A percentile compares a stretch with the other conserved stretches of the same genome.
Evolutionary conservation across 2,888 invertebrate genomes (phyloP).

Genomic region (Hemithea aestivaria): DNA sequence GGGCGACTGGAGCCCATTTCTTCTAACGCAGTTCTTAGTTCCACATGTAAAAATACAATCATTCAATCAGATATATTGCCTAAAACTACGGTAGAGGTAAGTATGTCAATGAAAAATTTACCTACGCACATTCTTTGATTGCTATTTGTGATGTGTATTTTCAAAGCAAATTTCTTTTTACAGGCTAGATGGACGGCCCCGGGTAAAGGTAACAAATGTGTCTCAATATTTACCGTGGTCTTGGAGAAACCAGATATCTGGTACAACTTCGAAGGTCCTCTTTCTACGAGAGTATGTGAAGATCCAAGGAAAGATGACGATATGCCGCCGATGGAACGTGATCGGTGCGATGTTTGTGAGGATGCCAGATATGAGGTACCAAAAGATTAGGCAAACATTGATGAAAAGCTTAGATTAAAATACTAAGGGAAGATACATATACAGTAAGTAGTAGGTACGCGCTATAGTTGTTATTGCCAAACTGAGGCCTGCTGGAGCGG

Average conservation of each 20-base stretch:
- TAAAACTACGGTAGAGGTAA: conserved; percentile 58
- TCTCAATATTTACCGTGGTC: conserved; percentile 60
- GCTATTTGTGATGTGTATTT: no score
- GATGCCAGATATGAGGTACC: conserved; percentile 65
- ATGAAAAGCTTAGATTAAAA: no score
- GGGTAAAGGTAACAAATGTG: conserved; percentile 58
- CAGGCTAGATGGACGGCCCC: conserved; percentile 62
- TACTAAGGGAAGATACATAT: no score
- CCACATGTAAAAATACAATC: conserved; percentile 56
- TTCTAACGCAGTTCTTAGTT: conserved; percentile 33
- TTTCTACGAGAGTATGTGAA: conserved; percentile 60
- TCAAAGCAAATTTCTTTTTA: no score
- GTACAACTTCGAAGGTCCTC: conserved; percentile 59
- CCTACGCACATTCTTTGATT: no score
- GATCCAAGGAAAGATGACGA: conserved; percentile 62
- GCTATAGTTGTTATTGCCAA: no score
- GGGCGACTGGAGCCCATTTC: conserved; percentile 45
- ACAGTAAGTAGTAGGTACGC: no score
- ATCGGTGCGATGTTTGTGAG: conserved; percentile 56
- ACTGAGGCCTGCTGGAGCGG: no score
- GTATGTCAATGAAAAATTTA: conserved; percentile 1
- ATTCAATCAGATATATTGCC: conserved; percentile 58
- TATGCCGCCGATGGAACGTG: conserved; percentile 58
- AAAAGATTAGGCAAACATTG: no score
- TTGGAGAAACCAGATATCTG: conserved; percentile 63